phyloP scores from a whole-genome alignment of 2,888 invertebrate genomes.

The Lymantria dispar region DNA sequence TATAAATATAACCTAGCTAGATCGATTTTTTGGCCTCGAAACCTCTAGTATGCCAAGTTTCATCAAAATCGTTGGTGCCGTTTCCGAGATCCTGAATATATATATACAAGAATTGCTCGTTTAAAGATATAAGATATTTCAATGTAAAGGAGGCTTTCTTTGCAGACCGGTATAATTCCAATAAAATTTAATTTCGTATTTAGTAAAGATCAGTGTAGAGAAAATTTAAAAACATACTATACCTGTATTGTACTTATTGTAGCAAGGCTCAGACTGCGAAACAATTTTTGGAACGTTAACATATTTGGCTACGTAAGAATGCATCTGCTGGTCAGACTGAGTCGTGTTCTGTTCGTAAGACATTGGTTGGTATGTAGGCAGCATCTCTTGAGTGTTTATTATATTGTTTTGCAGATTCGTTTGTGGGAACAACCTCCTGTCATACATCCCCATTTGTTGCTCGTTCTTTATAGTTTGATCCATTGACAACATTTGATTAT shows the following conservation, averaged over 20 bases:
- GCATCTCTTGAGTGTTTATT: slow-evolving; percentile 57
- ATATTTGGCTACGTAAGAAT: slow-evolving; percentile 51
- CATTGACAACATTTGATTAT: slow-evolving; percentile 70
- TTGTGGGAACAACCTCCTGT: slow-evolving; percentile 60
- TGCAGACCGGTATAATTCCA: too few relatives aligned
- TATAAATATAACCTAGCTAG: too few relatives aligned
- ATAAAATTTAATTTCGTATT: too few relatives aligned
- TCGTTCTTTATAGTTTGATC: slow-evolving; percentile 66
- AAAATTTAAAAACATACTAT: slow-evolving; percentile 11
- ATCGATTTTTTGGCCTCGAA: too few relatives aligned
- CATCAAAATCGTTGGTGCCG: too few relatives aligned
- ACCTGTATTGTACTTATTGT: slow-evolving; percentile 67
- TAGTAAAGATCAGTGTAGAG: neutral
- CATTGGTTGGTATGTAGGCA: slow-evolving; percentile 53
- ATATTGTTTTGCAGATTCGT: slow-evolving; percentile 65
- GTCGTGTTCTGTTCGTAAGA: slow-evolving; percentile 49
- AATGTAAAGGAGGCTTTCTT: too few relatives aligned
- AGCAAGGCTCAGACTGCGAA: slow-evolving; percentile 54
- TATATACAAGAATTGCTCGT: too few relatives aligned
- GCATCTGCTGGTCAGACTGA: slow-evolving; percentile 46
- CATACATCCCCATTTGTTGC: slow-evolving; percentile 69
- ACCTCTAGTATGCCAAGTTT: too few relatives aligned
- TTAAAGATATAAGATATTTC: too few relatives aligned
- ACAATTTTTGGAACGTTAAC: slow-evolving; percentile 58
- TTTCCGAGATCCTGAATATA: too few relatives aligned